These are phyloP conservation scores for Buphagus erythrorhynchus DNA, from an alignment of 2,797 vertebrate species.

Conservation along the genomic window DNA sequence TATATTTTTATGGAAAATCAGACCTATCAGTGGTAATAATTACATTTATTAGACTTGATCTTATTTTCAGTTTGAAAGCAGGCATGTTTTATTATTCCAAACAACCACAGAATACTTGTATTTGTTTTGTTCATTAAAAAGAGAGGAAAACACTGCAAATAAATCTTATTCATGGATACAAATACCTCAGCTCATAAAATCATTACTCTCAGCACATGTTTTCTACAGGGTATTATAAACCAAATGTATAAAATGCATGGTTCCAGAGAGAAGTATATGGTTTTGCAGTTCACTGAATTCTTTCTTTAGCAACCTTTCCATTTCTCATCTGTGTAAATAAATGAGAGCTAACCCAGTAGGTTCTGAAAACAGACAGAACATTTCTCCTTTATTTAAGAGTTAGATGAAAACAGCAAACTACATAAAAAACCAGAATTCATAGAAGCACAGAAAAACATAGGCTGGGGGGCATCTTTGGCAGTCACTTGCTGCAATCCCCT, in stretches of 20 bases:
- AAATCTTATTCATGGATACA: constrained; percentile 19
- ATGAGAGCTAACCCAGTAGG: not conserved
- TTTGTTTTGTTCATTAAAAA: constrained; percentile 40
- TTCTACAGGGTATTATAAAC: constrained; percentile 25
- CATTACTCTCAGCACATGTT: not conserved
- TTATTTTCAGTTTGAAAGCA: constrained; percentile 2
- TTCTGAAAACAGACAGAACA: not conserved
- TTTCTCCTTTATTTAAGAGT: not conserved
- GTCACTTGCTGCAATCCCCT: too few species aligned
- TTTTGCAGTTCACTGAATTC: constrained; percentile 32
- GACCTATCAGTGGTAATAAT: not conserved
- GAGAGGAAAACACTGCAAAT: not conserved
- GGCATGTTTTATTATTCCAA: constrained; percentile 42
- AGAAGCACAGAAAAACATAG: not conserved
- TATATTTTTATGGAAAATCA: not conserved
- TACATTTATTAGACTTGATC: not conserved
- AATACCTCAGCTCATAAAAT: constrained; percentile 44
- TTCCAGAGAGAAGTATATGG: constrained; percentile 17
- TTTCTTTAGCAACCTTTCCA: constrained; percentile 35
- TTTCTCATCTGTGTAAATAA: not conserved
- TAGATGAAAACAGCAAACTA: not conserved
- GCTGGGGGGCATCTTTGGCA: not conserved
- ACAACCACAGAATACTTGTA: constrained; percentile 9
- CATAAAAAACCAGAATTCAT: not conserved
- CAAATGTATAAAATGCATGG: constrained; percentile 16